Percentiles rank a stretch among this genome's conserved stretches.
Evolutionary conservation across 2,888 invertebrate species (phyloP).

Genomic region (Silvanus unidentatus): DNA sequence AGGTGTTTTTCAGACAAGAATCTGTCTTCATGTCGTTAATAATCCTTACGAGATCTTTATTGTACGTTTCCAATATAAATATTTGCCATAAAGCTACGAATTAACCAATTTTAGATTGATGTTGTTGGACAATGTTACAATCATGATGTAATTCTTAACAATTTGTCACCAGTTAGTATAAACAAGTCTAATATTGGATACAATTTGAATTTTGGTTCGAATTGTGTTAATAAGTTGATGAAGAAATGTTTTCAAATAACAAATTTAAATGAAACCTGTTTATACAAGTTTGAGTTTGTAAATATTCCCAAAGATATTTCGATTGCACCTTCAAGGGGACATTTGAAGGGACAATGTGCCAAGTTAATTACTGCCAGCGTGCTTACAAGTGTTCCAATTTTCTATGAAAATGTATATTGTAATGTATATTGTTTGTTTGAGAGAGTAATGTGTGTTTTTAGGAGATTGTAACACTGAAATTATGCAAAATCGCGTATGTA

Average conservation of each 20-base stretch:
- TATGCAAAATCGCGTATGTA: conserved; percentile 32
- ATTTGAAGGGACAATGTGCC: conserved; percentile 41
- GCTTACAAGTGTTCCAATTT: conserved; percentile 43
- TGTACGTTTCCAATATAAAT: conserved; percentile 23
- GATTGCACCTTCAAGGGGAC: conserved; percentile 49
- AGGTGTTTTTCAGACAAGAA: conserved; percentile 26
- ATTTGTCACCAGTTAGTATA: conserved; percentile 11
- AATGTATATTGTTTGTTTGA: conserved; percentile 9
- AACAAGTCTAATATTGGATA: conserved; percentile 23
- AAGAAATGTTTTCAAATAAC: conserved; percentile 43
- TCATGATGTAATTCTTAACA: conserved; percentile 17
- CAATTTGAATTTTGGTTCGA: conserved; percentile 42
- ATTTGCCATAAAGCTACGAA: background rate
- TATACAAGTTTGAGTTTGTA: conserved; percentile 45
- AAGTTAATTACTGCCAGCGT: conserved; percentile 53
- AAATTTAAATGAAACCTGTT: conserved; percentile 40
- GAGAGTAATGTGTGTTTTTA: conserved; percentile 16
- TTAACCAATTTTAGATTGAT: conserved; percentile 35
- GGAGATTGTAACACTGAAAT: conserved; percentile 26
- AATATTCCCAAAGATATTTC: conserved; percentile 32
- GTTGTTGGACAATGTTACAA: conserved; percentile 26
- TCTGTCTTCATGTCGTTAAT: conserved; percentile 48
- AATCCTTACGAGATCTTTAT: conserved; percentile 55
- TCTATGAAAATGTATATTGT: conserved; percentile 31
- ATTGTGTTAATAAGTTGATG: conserved; percentile 38